Conservation (phyloP, 2,888 invertebrate species). For the Fragum fragum region DNA sequence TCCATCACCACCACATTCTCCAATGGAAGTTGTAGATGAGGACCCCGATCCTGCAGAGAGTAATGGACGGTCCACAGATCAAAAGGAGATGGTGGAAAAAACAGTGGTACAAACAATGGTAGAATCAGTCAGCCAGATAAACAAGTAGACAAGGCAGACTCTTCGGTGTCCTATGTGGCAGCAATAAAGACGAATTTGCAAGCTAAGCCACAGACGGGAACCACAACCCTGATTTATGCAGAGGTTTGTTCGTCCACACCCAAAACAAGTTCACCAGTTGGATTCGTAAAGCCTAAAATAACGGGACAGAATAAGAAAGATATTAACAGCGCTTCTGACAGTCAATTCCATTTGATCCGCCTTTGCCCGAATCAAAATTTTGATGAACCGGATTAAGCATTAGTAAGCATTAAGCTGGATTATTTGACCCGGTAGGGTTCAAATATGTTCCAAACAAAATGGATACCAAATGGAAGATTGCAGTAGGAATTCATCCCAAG, state of each 20-base stretch:
- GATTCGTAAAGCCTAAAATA: neutral
- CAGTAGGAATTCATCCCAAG: conserved; percentile 20
- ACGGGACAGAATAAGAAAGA: neutral
- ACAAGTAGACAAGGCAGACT: neutral
- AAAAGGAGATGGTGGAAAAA: neutral
- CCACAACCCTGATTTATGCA: neutral
- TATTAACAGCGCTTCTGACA: neutral
- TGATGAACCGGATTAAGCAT: too few species aligned
- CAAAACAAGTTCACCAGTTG: neutral
- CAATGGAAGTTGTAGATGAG: neutral
- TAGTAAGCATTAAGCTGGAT: neutral
- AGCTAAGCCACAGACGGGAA: neutral
- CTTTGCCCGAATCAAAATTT: neutral
- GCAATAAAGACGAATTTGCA: neutral
- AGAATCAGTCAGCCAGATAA: neutral
- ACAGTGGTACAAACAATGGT: neutral
- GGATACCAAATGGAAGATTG: conserved; percentile 2
- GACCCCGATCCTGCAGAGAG: neutral
- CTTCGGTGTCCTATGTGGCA: neutral
- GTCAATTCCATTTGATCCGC: conserved; percentile 13
- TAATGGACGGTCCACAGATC: neutral
- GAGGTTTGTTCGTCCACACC: neutral
- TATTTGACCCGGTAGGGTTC: neutral
- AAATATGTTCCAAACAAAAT: neutral
- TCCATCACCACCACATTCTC: neutral